Base-by-base conservation (phyloP, 2,113 vertebrate genomes). In the Galeopterus variegatus region DNA sequence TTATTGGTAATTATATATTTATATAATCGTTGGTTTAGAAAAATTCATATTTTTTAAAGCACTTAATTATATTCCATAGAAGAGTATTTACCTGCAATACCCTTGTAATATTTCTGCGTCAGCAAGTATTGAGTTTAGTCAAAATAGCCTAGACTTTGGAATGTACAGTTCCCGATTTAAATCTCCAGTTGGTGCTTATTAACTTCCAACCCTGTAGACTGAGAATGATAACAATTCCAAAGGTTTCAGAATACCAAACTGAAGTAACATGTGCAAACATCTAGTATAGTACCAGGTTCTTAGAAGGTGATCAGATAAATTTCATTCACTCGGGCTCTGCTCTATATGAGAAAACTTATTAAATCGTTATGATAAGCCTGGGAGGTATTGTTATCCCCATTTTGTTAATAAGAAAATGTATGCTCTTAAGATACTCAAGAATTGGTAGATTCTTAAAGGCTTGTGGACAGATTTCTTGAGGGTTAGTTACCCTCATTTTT, bases 91-190 rank as follows among this genome's bases (percentile, higher is more conserved):
- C 54, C 56, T 92, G 56, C 23, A 76, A 45, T 10, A 65, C 24
- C 18, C 4, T 84, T 76, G 23, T 93, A 81, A 81, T 73, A 41
- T 92, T 92, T 97, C 72, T 79, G 12, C 81, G 60, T 76, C 33
- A 97, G 6, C 54, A 65, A 91, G 36, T 76, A 33, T 70, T 45
- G n/a, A 58, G 54, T 60, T 41, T 88, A 90, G 58, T 95, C 26
- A 96, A 21, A 95, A 65, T 60, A 92, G 73, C 52, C 17, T 48
- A 92, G n/a, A 82, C 48, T 76, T 86, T 85, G 48, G 93, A 95
- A 81, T 88, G 72, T 88, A 88, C 26, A 9, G 11, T 88, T 93
- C 26, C 45, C 80, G 60, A 58, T 93, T 93, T 64, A 65, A 91
- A 75, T 92, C 60, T 92, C 77, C 33, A 52, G 31, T 75, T 48